phyloP scores from a whole-genome alignment of 2,797 vertebrate genomes.

The Decapterus maruadsi region DNA sequence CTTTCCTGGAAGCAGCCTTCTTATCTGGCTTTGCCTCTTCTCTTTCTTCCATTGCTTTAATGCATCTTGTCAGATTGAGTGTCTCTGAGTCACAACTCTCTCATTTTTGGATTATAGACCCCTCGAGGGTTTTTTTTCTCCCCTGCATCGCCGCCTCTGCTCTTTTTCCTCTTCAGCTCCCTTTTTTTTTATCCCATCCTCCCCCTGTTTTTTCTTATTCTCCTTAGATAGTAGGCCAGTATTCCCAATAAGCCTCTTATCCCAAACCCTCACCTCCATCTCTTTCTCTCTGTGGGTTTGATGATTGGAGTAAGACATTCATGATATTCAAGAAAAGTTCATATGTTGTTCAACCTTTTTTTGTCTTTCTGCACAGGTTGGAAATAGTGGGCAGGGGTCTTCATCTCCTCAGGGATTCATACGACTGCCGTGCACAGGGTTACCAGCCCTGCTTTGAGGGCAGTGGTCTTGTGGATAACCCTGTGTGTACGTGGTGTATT shows the following conservation, averaged over 20 bases:
- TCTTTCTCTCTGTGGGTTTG: conserved; percentile 44
- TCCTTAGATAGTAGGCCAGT: conserved; percentile 37
- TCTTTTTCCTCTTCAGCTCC: conserved; percentile 27
- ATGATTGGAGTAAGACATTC: conserved; percentile 33
- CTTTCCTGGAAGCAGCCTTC: conserved; percentile 62
- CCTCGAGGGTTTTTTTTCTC: conserved; percentile 61
- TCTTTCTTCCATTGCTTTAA: conserved; percentile 73
- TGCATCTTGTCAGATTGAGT: conserved; percentile 77
- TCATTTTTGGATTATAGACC: conserved; percentile 76
- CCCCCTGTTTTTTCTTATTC: conserved; percentile 10
- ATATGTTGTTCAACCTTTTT: conserved; percentile 35
- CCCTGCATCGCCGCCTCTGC: conserved; percentile 38
- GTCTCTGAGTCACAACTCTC: conserved; percentile 74
- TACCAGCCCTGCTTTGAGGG: too few species aligned
- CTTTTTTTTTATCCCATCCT: conserved; percentile 37
- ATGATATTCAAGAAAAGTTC: conserved; percentile 11
- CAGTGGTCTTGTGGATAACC: not conserved
- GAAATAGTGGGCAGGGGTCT: conserved; percentile 5
- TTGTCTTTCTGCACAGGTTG: conserved; percentile 5
- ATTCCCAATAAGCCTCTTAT: conserved; percentile 80
- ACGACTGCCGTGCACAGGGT: conserved; percentile 15
- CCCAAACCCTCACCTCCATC: conserved; percentile 63
- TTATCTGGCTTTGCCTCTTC: conserved; percentile 66
- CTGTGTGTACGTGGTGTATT: not conserved
- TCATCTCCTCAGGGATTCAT: conserved; percentile 19